Evolutionary conservation across 2,888 invertebrate species (phyloP), one percentile per base, ranked within the genome.

Genomic region (Lasioglossum villosulum): DNA sequence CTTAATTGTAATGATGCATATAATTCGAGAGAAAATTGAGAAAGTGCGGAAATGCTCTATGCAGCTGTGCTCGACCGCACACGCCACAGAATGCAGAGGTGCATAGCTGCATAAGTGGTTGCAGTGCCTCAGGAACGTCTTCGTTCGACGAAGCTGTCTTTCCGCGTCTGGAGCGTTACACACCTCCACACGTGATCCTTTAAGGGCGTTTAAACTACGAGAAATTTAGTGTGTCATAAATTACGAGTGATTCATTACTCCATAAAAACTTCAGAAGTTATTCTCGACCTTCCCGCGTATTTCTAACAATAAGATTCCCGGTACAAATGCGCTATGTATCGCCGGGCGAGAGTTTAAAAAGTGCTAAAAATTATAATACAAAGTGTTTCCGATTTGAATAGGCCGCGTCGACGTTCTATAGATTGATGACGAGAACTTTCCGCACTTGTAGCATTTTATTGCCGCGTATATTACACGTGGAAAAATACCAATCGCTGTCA

Each of bases 61-160:
- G 52, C 52, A 52, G 52, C 8, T 4, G 19, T n/a, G 37, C 34
- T 30, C 30, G 45, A 66, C 8, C n/a, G 30, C 34, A n/a, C n/a
- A 45, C 59, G 59, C 42, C 63, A 59, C 63, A 71, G 45, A 75
- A 72, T 56, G 66, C 79, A 66, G 72, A 63, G 34, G 56, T 27
- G 72, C 78, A 52, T 68, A n/a, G 37, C 23, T 59, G 74, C 56
- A 23, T 56, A 52, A 68, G 59, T 34, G 81, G 39, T 75, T 75
- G 80, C 76, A 48, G 70, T 77, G 48, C 45, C 75, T 68, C 73
- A 76, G 68, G 42, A 74, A 39, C 68, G 63, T 48, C 48, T 52
- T 52, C 30, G 19, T 16, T 52, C 45, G n/a, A 23, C 48, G 27
- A 27, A 37, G 34, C 16, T 66, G 30, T n/a, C 27, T n/a, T 16